Percentiles rank a stretch among this genome's conserved stretches.
Conservation (phyloP, 2,888 invertebrate species). For the Chironomus tentans region DNA sequence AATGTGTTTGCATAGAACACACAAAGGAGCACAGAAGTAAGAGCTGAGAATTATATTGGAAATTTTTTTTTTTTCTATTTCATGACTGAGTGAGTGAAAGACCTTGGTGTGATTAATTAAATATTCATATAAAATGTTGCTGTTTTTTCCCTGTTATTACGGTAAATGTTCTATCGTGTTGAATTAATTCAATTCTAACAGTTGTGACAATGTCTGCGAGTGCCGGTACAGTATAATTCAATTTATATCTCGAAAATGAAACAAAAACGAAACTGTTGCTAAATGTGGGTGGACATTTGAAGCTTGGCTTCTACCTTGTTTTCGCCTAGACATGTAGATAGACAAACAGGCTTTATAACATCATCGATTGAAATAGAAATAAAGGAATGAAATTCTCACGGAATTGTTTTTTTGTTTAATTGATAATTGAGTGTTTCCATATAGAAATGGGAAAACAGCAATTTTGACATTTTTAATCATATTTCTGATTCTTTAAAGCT, state of each 20-base stretch:
- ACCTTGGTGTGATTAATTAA: conserved; percentile 9
- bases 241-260: too few species aligned
- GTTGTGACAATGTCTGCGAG: background rate
- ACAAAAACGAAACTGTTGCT: too few species aligned
- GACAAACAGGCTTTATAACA: too few species aligned
- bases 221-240: too few species aligned
- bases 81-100: conserved; percentile 6
- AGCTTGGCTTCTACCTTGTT: background rate
- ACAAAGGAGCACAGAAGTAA: background rate
- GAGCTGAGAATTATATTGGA: background rate
- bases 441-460: too few species aligned
- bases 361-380: too few species aligned
- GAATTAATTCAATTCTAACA: background rate
- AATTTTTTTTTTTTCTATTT: background rate
- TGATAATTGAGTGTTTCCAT: too few species aligned
- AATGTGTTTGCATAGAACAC: background rate
- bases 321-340: too few species aligned
- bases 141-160: background rate
- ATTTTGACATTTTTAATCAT: too few species aligned
- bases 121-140: background rate
- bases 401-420: background rate
- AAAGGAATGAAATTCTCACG: background rate
- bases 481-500: too few species aligned
- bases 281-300: background rate
- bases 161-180: background rate